These are phyloP conservation scores for Erpornis zantholeuca DNA, from an alignment of 2,113 vertebrate genomes.

Conservation along the genomic window DNA sequence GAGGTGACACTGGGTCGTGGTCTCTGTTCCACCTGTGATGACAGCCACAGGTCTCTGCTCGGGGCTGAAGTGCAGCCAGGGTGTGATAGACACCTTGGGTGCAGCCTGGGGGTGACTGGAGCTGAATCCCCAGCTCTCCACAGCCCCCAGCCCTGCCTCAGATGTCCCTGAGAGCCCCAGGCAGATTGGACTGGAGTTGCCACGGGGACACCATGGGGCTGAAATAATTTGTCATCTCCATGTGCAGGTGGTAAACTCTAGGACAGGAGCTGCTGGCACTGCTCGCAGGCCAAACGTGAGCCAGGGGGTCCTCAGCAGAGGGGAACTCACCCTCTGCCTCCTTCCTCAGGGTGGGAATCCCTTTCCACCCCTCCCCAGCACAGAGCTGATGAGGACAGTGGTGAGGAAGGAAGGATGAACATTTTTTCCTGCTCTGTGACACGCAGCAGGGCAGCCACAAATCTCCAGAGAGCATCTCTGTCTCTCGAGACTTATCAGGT, in stretches of 20 bases:
- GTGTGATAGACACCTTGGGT: not conserved
- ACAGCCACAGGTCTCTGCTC: not conserved
- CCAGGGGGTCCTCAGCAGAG: not conserved
- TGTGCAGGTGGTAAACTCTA: not conserved
- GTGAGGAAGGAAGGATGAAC: not conserved
- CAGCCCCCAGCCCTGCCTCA: not conserved
- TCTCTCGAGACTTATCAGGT: not conserved
- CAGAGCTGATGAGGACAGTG: not conserved
- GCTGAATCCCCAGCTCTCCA: not conserved
- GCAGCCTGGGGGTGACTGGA: accelerated
- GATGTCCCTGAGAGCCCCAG: not conserved
- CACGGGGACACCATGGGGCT: not conserved
- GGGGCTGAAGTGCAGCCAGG: not conserved
- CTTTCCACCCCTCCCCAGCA: not conserved
- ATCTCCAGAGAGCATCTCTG: not conserved
- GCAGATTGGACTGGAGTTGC: not conserved
- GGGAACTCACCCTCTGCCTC: not conserved
- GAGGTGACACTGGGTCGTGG: accelerated
- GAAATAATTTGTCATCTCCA: not conserved
- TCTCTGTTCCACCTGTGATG: not conserved
- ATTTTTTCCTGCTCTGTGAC: not conserved
- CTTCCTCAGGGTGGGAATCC: not conserved
- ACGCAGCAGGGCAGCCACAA: not conserved
- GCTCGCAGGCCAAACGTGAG: not conserved
- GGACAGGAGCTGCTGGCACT: not conserved